Evolutionary conservation across 2,888 invertebrate genomes (phyloP).

Genomic region (Hydriomena furcata): DNA sequence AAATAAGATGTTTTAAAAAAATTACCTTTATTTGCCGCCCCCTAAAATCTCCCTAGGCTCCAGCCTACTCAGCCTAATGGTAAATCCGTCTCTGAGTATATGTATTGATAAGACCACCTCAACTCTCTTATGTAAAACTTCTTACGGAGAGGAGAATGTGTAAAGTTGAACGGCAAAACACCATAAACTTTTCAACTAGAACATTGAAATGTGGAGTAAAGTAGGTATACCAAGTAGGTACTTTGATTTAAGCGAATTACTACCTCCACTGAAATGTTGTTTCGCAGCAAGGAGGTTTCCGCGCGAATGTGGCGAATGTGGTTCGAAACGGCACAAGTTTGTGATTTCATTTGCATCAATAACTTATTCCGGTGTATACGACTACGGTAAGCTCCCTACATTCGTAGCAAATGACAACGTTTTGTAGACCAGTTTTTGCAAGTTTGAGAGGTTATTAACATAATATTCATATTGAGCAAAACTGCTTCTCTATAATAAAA

Average conservation of each 20-base stretch:
- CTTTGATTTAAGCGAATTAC: constrained; percentile 16
- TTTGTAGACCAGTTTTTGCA: not conserved
- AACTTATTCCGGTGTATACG: constrained; percentile 10
- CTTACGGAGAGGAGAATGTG: not conserved
- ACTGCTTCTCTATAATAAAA: no score
- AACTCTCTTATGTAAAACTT: not conserved
- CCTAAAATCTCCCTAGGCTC: no score
- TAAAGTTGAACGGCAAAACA: constrained; percentile 8
- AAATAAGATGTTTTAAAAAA: no score
- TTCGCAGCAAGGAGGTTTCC: constrained; percentile 11
- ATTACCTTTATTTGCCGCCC: no score
- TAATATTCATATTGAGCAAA: no score
- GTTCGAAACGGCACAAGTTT: constrained; percentile 18
- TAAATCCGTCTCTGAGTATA: no score
- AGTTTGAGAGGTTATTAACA: no score
- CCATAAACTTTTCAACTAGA: constrained; percentile 9
- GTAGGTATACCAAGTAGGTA: constrained; percentile 6
- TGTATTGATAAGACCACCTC: no score
- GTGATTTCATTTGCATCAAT: constrained; percentile 27
- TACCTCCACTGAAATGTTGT: constrained; percentile 13
- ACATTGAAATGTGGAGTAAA: constrained; percentile 12
- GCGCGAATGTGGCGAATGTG: constrained; percentile 19
- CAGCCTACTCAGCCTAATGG: no score
- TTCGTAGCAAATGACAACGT: no score
- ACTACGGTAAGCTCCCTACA: constrained; percentile 3